Conservation (phyloP, 2,888 invertebrate species). For the Lordiphosa andalusiaca region DNA sequence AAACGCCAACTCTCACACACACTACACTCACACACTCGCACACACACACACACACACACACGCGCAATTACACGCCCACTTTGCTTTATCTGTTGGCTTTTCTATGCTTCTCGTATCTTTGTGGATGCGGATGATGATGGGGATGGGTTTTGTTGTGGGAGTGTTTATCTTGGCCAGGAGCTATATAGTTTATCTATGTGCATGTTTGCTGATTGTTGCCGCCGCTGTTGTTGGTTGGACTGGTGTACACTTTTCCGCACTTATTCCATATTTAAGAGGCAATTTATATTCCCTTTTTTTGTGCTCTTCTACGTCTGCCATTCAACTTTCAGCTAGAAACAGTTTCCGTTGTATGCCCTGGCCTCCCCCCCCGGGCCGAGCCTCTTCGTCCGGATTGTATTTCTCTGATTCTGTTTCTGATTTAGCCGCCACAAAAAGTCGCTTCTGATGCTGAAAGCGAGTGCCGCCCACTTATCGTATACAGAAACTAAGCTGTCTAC, state of each 20-base stretch:
- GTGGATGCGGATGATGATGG: conserved; percentile 10
- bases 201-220: conserved; percentile 57
- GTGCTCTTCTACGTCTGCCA: conserved; percentile 49
- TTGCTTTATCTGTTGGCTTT: conserved; percentile 61
- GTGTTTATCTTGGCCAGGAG: conserved; percentile 69
- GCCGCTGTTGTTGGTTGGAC: conserved; percentile 32
- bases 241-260: conserved; percentile 70
- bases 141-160: conserved; percentile 22
- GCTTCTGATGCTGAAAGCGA: conserved; percentile 5
- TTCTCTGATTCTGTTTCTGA: conserved; percentile 60
- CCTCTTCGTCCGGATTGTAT: conserved; percentile 24
- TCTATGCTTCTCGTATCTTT: conserved; percentile 19
- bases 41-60: conserved; percentile 22
- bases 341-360: conserved; percentile 60
- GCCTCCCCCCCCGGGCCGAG: conserved; percentile 4
- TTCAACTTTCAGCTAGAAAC: conserved; percentile 66
- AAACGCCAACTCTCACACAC: conserved; percentile 11
- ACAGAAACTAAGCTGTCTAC: conserved; percentile 5
- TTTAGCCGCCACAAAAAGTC: conserved; percentile 36
- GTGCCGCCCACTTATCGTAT: conserved; percentile 9
- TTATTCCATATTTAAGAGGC: conserved; percentile 79
- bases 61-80: conserved; percentile 59
- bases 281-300: conserved; percentile 79
- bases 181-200: conserved; percentile 74
- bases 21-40: conserved; percentile 18